Base-by-base conservation (phyloP, 1,140 invertebrate genomes). In the Cecropterus lyciades region DNA sequence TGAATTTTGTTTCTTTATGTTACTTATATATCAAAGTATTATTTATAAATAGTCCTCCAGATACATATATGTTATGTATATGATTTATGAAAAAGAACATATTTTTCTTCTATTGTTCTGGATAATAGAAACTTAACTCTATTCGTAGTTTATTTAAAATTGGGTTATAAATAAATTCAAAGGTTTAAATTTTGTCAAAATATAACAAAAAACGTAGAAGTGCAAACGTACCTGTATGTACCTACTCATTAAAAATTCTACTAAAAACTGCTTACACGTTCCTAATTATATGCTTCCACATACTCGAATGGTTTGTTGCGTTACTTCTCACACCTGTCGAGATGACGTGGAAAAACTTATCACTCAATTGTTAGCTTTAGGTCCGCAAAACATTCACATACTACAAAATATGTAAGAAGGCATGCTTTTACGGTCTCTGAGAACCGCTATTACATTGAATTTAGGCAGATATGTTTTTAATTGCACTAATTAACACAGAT, bases 341-440 rank as follows among this genome's bases (percentile, higher is more conserved):
- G 43, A 37, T 48, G 55, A 57, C 55, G 57, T 60, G 48, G 45
- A 48, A 60, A 60, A 60, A 60, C n/a, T 57, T 57, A 57, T 57
- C 55, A 57, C 55, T 48, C 45, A 60, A 37, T 60, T 60, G 45
- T 60, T 49, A 46, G 24, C 24, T 20, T 7, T 40, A 62, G 16
- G 46, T 20, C 46, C 51, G 17, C 13, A 27, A 33, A 62, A 49
- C 16, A 48, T 60, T 48, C 56, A 60, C 56, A 60, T 60, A 60
- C 13, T 30, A 46, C 37, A 9, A 0, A 9, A n/a, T n/a, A n/a
- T n/a, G n/a, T n/a, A n/a, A n/a, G 24, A 60, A 17, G 17, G 43
- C 16, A 48, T 27, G 16, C 52, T 45, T 48, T 33, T 60, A 60
- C 15, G 45, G 17, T 13, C n/a, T 40, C 40, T 59, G 55, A 60